Evolutionary conservation across 2,113 vertebrate species (phyloP).

Genomic region (Xiphorhynchus elegans): DNA sequence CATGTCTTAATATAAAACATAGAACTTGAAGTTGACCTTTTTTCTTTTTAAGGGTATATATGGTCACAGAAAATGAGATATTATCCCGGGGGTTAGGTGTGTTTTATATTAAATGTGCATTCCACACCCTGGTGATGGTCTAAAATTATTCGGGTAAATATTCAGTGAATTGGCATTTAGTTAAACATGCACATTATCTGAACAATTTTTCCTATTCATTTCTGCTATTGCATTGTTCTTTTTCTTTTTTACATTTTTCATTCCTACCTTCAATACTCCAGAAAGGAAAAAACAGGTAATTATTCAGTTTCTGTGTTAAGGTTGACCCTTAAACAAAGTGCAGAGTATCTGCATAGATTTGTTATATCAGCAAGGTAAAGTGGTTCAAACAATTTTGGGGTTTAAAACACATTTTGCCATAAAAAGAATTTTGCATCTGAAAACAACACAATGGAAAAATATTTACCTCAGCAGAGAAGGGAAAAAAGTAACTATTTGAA

Average conservation of each 20-base stretch:
- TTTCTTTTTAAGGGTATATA: rapidly evolving
- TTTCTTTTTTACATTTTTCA: neutral
- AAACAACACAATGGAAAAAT: neutral
- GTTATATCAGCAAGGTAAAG: neutral
- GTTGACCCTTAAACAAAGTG: neutral
- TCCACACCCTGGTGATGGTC: neutral
- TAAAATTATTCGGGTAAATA: neutral
- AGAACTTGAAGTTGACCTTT: neutral
- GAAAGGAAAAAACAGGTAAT: neutral
- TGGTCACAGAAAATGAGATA: neutral
- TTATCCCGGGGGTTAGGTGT: neutral
- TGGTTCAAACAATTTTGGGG: neutral
- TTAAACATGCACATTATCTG: neutral
- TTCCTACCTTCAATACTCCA: neutral
- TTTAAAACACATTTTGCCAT: neutral
- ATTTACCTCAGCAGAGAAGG: neutral
- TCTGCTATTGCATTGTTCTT: neutral
- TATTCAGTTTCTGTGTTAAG: neutral
- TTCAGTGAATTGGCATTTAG: neutral
- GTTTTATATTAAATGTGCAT: neutral
- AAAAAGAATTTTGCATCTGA: neutral
- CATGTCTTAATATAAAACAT: neutral
- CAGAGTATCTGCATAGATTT: neutral
- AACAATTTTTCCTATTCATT: neutral
- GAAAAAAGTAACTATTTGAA: neutral